A percentile compares a stretch with the other conserved stretches of the same genome.
phyloP scores from a whole-genome alignment of 2,113 vertebrate species.

The Elgaria multicarinata region DNA sequence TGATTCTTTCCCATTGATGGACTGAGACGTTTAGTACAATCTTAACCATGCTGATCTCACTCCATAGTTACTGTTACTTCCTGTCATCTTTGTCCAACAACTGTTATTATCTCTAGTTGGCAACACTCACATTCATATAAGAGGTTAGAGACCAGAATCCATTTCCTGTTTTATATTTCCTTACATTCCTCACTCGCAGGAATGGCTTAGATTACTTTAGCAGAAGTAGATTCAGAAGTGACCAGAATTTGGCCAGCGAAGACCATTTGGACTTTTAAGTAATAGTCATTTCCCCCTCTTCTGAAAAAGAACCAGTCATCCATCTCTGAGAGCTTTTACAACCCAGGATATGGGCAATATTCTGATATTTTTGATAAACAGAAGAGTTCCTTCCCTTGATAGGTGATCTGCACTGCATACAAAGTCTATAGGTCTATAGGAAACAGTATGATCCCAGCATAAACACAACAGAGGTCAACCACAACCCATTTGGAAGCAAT shows the following conservation, averaged over 20 bases:
- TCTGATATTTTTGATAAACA: background rate
- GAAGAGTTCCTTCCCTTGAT: background rate
- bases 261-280: background rate
- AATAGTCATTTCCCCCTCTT: background rate
- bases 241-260: background rate
- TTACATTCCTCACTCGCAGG: conserved; percentile 6
- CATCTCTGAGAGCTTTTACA: background rate
- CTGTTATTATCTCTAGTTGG: conserved; percentile 17
- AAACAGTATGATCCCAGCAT: background rate
- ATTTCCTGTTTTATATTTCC: conserved; percentile 27
- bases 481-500: background rate
- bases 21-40: background rate
- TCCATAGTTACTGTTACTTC: background rate
- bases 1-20: background rate
- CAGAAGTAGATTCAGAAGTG: background rate
- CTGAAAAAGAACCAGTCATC: background rate
- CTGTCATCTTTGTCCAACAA: background rate
- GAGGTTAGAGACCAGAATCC: conserved; percentile 19
- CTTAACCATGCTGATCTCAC: background rate
- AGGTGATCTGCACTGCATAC: background rate
- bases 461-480: background rate
- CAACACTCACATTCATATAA: conserved; percentile 4
- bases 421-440: background rate
- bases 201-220: conserved; percentile 12
- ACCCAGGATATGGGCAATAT: background rate